Conservation (phyloP, 2,888 invertebrate genomes). For the Cerastoderma edule region DNA sequence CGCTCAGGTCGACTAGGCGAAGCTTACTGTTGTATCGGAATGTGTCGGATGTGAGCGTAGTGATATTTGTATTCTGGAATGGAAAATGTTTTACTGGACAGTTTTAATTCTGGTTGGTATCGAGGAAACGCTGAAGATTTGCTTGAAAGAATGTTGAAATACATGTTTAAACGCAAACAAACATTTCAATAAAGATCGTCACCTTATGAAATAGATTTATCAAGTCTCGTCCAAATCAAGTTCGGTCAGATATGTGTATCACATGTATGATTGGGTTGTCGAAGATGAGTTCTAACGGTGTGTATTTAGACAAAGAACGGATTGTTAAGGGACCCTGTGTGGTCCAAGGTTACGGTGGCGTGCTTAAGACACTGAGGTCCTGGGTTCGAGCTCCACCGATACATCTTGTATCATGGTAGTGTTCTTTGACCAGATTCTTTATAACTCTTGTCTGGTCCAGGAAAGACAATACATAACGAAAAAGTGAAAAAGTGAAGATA, state of each 20-base stretch:
- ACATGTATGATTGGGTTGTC: too few species aligned
- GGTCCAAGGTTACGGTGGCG: too few species aligned
- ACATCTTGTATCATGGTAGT: too few species aligned
- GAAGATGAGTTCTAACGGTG: too few species aligned
- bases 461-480: not conserved
- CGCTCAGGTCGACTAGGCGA: slow-evolving; percentile 53
- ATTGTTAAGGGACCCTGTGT: too few species aligned
- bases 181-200: too few species aligned
- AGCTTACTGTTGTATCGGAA: slow-evolving; percentile 56
- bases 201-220: not conserved
- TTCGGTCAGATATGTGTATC: not conserved
- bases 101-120: too few species aligned
- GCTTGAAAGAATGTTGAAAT: not conserved
- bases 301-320: too few species aligned
- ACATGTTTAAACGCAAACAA: not conserved
- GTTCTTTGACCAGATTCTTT: not conserved
- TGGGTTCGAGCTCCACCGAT: too few species aligned
- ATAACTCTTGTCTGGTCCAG: not conserved
- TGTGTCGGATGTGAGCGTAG: slow-evolving; percentile 45
- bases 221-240: not conserved
- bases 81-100: not conserved
- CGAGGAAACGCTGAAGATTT: not conserved
- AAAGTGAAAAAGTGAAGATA: not conserved
- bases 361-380: too few species aligned
- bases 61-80: slow-evolving; percentile 53